phyloP scores from a whole-genome alignment of 1,140 invertebrate species.

The Magallana angulata region DNA sequence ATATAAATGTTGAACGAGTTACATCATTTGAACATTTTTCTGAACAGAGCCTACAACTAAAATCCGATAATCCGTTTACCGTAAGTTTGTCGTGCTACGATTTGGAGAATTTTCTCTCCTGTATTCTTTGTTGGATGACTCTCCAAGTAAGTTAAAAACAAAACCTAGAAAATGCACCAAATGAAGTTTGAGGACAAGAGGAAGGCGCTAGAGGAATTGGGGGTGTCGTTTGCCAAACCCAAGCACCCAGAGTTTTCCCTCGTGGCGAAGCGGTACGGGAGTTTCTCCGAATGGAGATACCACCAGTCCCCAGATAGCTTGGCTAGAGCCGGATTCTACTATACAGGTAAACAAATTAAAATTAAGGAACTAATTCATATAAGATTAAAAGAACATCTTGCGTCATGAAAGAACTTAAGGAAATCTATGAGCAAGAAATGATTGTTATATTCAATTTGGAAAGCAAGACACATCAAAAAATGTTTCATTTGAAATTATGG shows the following conservation, averaged over 20 bases:
- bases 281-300: not conserved
- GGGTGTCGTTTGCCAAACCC: slow-evolving; percentile 12
- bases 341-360: slow-evolving; percentile 1
- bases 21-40: not conserved
- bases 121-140: too few relatives aligned
- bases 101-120: not conserved
- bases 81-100: not conserved
- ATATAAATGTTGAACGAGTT: too few relatives aligned
- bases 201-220: not conserved
- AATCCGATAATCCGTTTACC: not conserved
- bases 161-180: not conserved
- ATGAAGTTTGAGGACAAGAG: not conserved
- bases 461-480: too few relatives aligned
- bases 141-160: too few relatives aligned
- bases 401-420: too few relatives aligned
- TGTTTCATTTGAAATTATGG: too few relatives aligned
- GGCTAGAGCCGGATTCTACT: slow-evolving; percentile 37
- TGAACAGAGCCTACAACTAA: not conserved
- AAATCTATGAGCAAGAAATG: too few relatives aligned
- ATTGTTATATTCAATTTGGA: too few relatives aligned
- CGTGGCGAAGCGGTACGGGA: not conserved
- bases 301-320: not conserved
- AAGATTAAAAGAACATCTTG: too few relatives aligned
- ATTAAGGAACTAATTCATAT: not conserved
- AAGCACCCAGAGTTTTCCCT: not conserved